Percentiles rank a stretch among this genome's conserved stretches.
These are phyloP conservation scores for Echiichthys vipera DNA, from an alignment of 2,797 vertebrate genomes.

Conservation along the genomic window DNA sequence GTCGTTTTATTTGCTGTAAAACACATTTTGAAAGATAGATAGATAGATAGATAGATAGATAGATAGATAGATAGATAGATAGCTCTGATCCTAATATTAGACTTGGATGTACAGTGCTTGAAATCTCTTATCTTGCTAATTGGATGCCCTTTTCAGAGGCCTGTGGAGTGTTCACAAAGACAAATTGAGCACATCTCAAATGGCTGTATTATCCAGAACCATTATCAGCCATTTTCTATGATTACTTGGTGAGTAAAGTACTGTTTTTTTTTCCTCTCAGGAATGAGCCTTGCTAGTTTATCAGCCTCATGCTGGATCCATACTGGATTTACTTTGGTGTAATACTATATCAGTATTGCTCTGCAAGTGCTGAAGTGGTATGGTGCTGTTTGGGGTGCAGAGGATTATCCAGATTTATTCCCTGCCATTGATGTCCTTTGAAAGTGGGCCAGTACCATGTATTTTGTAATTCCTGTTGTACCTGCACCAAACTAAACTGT, in stretches of 20 bases:
- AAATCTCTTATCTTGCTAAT: conserved; percentile 42
- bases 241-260: conserved; percentile 15
- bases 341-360: conserved; percentile 16
- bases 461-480: conserved; percentile 20
- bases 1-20: neutral
- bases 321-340: conserved; percentile 16
- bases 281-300: conserved; percentile 12
- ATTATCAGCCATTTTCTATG: conserved; percentile 40
- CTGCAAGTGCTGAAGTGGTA: conserved; percentile 23
- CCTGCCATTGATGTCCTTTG: conserved; percentile 52
- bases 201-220: conserved; percentile 19
- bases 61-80: conserved; percentile 1
- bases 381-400: conserved; percentile 38
- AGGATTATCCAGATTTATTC: conserved; percentile 61
- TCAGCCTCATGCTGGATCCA: conserved; percentile 21
- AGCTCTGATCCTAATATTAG: conserved; percentile 11
- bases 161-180: conserved; percentile 24
- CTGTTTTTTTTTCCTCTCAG: neutral
- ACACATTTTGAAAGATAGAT: neutral
- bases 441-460: conserved; percentile 41
- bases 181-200: conserved; percentile 32
- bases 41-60: neutral
- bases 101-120: conserved; percentile 13
- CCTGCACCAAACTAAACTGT: conserved; percentile 25
- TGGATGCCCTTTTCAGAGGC: conserved; percentile 38